Base-by-base conservation (phyloP, 2,113 vertebrate genomes). In the Ceyx cyanopectus region DNA sequence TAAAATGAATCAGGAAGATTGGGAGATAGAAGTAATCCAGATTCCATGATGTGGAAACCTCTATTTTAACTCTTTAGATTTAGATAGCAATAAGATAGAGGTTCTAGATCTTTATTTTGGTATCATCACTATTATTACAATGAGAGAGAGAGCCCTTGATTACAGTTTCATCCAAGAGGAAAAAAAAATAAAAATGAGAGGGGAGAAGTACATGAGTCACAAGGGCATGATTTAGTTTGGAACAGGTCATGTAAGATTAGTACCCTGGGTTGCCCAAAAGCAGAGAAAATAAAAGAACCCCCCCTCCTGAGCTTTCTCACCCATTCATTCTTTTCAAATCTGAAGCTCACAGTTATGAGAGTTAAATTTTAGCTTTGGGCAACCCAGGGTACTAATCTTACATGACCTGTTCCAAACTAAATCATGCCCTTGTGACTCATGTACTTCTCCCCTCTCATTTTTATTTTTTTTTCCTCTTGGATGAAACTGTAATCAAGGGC, bases 131-230 rank as follows among this genome's bases (percentile, higher is more conserved):
- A 51, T 14, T 51, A 26, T 24, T 26, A 51, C 23, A 11, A 51
- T 51, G 32, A 77, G 62, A 66, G 2, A 76, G 14, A 66, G 5
- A 89, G 6, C 67, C 21, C 30, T 73, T 82, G 50, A 34, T 57
- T 50, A 48, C 7, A 70, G 34, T 37, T 72, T 88, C 16, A 12
- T 63, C 29, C 63, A 79, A 67, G 19, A 72, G 14, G 12, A 67
- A 78, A 76, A 77, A 37, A 82, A 37, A 37, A 37, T 9, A 37
- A 37, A 37, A 37, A 46, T 21, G 29, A 61, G 29, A 66, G 10
- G 69, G 41, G 7, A 20, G 78, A 87, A 90, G 34, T 56, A 81
- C 89, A 92, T 89, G 88, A 97, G 63, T 90, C 82, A 91, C n/a
- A 29, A 94, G 77, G 68, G 30, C 37, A 43, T 78, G 57, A 91